Base-by-base conservation (phyloP, 2,797 vertebrate genomes). In the Sparus aurata region DNA sequence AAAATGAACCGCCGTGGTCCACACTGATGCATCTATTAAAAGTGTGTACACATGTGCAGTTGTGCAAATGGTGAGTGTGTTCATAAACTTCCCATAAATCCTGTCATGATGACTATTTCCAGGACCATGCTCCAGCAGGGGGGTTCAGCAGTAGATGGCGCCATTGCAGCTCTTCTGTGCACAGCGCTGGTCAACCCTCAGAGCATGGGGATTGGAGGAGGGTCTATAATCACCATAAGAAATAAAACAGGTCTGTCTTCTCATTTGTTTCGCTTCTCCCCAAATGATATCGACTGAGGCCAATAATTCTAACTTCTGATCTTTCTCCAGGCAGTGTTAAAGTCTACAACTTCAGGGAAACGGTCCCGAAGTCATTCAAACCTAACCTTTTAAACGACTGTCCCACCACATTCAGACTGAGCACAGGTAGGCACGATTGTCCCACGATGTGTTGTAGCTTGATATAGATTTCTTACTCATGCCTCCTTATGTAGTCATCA, bases 171-270 rank as follows among this genome's bases (percentile, higher is more conserved):
- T 73, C 94, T 99, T 79, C 87, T 99, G 84, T 99, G 98, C 89
- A 97, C 97, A 0, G 94, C 96, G 0, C 87, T 97, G 30, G 88
- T 98, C 75, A 96, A 98, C 76, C 98, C 98, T n/a, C 98, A 99
- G 93, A 99, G 98, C 84, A 98, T 97, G 85, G 98, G 98, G 2
- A 91, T 99, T 6, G 98, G 98, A 0, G 98, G 98, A 69, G 98
- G 98, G 0, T 95, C 97, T 16, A 73, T 99, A 64, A 92, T 98
- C 77, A 97, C 97, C 16, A 92, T 99, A 82, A 96, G 96, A 69
- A 91, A 96, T 9, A 96, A 92, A 71, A 94, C 92, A 82, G 97
- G 98, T 98, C 84, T 58, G 83, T 78, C 2, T n/a, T 12, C 8
- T 52, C 4, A 5, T 63, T 45, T 15, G 15, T 18, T 62, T 20